Evolutionary conservation across 2,113 vertebrate genomes (phyloP).

Genomic region (Tupaia chinensis): DNA sequence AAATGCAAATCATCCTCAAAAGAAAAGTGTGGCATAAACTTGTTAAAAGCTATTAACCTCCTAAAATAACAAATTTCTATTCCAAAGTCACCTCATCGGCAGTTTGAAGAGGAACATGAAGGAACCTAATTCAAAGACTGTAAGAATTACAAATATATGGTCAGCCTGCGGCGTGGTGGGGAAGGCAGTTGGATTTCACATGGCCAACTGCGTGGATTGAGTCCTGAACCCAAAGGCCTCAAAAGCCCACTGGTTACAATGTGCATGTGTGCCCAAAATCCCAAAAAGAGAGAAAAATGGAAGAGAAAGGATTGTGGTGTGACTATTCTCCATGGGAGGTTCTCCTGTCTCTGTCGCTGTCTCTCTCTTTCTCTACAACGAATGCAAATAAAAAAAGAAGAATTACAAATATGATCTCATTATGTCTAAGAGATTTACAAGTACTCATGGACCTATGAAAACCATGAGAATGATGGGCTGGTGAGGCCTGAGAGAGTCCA

Average conservation of each 20-base stretch:
- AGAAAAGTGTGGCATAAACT: neutral
- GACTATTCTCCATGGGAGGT: no score
- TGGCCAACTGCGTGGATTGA: no score
- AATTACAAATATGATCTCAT: neutral
- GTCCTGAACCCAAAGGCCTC: no score
- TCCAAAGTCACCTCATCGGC: neutral
- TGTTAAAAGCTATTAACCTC: slow-evolving; percentile 47
- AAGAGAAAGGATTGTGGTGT: no score
- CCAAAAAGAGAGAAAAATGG: no score
- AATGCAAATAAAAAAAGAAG: no score
- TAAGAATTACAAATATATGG: neutral
- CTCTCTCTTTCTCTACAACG: no score
- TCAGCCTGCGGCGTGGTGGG: no score
- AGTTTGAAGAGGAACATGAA: neutral
- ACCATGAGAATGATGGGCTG: neutral
- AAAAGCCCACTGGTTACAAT: no score
- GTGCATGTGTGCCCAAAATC: no score
- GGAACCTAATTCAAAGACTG: neutral
- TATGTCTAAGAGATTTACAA: neutral
- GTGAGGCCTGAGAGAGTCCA: neutral
- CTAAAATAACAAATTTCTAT: neutral
- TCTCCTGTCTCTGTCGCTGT: no score
- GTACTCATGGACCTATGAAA: neutral
- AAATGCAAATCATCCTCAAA: slow-evolving; percentile 1
- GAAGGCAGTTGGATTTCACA: no score